Base-by-base conservation (phyloP, 2,113 vertebrate species). In the Peromyscus maniculatus region DNA sequence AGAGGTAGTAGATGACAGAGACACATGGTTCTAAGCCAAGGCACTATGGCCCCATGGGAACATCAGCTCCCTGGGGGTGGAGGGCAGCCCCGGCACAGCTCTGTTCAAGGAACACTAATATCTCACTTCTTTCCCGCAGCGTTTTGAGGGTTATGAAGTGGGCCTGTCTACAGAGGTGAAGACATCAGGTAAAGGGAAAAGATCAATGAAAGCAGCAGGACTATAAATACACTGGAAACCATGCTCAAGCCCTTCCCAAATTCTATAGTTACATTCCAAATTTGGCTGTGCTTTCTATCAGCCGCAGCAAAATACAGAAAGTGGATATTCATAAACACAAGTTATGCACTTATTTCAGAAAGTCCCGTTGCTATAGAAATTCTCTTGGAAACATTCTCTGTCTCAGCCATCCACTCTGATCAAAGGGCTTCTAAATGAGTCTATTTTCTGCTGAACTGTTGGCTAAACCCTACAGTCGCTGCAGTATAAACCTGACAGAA, bases 401-500 rank as follows among this genome's bases (percentile, higher is more conserved):
- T 74, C 69, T 96, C 91, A 43, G 36, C 46, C 87, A 93, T 89
- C n/a, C 72, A 89, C 87, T 55, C 67, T 72, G 62, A 97, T 87
- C 83, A 94, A 84, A 93, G 59, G 90, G 59, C 90, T 95, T 93
- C 62, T 87, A 91, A 91, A 89, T n/a, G 78, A 96, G 92, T 33
- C 83, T 69, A 52, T 87, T 95, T 97, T 97, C 72, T 93, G 33
- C 89, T 82, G 92, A 74, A 71, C 66, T 74, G 66, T 96, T 96
- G 39, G 64, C 89, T 82, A 88, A 98, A 95, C 33, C 83, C 87
- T 55, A 66, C 49, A n/a, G 67, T 46, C 3, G 16, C n/a, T 33
- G 22, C 71, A 26, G 93, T 72, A 57, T 66, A 92, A 82, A 94
- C 13, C 7, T 52, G 82, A 67, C 46, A 67, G 59, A 96, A 94